Percentiles rank a stretch among this genome's conserved stretches.
Evolutionary conservation across 2,113 vertebrate genomes (phyloP).

Genomic region (Pomatostomus ruficeps): DNA sequence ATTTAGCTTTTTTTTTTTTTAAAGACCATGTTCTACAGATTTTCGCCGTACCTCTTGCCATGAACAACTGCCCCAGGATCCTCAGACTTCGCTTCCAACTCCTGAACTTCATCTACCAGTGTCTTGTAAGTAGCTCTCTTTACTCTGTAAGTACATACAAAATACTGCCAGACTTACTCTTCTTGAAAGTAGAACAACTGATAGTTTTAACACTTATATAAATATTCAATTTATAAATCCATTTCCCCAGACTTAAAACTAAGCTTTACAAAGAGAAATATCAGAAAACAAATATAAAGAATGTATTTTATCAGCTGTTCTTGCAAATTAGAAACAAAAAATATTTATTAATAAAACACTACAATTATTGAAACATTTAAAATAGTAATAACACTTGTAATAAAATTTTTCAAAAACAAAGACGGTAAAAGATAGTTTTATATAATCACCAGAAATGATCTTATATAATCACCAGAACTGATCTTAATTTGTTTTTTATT

Average conservation of each 20-base stretch:
- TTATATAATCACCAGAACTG: background rate
- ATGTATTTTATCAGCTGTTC: background rate
- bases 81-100: constrained; percentile 93
- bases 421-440: background rate
- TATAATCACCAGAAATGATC: background rate
- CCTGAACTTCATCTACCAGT: constrained; percentile 96
- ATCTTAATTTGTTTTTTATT: background rate
- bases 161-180: background rate
- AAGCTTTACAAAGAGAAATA: background rate
- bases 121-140: constrained; percentile 93
- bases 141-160: constrained; percentile 71
- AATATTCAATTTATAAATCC: background rate
- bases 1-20: background rate
- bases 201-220: background rate
- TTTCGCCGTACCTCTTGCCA: constrained; percentile 87
- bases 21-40: background rate
- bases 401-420: background rate
- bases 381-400: background rate
- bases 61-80: constrained; percentile 93
- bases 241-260: background rate
- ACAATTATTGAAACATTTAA: background rate
- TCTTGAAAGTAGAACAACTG: background rate
- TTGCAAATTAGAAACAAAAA: background rate
- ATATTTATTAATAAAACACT: background rate
- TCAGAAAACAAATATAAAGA: background rate